A percentile compares a stretch with the other conserved stretches of the same genome.
These are phyloP conservation scores for Agrotis ipsilon DNA, from an alignment of 2,888 invertebrate genomes.

Conservation along the genomic window DNA sequence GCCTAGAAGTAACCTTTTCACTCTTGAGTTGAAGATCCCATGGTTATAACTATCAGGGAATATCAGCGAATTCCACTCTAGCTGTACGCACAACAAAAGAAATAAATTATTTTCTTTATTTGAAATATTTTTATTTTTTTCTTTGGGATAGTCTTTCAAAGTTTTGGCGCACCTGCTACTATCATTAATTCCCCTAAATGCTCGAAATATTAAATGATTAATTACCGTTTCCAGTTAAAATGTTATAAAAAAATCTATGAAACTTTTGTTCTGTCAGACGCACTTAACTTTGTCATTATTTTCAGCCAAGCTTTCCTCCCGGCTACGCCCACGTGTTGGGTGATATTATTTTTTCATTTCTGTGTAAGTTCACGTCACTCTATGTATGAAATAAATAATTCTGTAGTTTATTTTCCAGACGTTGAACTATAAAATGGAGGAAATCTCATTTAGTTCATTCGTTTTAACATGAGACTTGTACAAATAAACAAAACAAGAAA, in stretches of 20 bases:
- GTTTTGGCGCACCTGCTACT: slow-evolving; percentile 51
- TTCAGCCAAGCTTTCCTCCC: slow-evolving; percentile 47
- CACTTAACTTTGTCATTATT: slow-evolving; percentile 63
- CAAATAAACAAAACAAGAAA: slow-evolving; percentile 47
- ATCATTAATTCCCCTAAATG: slow-evolving; percentile 48
- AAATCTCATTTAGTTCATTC: slow-evolving; percentile 38
- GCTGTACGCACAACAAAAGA: too few relatives aligned
- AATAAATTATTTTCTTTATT: slow-evolving; percentile 9
- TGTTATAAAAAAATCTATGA: slow-evolving; percentile 31
- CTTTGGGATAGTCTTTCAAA: slow-evolving; percentile 7
- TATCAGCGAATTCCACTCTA: too few relatives aligned
- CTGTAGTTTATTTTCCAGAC: slow-evolving; percentile 24
- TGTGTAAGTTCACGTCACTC: slow-evolving; percentile 48
- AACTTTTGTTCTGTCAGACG: slow-evolving; percentile 62
- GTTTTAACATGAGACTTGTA: slow-evolving; percentile 24
- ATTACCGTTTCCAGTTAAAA: slow-evolving; percentile 35
- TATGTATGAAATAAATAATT: slow-evolving; percentile 39
- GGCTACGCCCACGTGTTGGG: slow-evolving; percentile 43
- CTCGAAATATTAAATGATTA: slow-evolving; percentile 50
- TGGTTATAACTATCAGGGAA: too few relatives aligned
- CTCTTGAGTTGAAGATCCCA: too few relatives aligned
- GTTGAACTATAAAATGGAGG: slow-evolving; percentile 35
- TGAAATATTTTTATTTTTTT: neutral
- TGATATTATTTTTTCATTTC: slow-evolving; percentile 47
- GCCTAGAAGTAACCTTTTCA: too few relatives aligned